phyloP scores from a whole-genome alignment of 2,888 invertebrate species.

The Trachelus iudaicus region DNA sequence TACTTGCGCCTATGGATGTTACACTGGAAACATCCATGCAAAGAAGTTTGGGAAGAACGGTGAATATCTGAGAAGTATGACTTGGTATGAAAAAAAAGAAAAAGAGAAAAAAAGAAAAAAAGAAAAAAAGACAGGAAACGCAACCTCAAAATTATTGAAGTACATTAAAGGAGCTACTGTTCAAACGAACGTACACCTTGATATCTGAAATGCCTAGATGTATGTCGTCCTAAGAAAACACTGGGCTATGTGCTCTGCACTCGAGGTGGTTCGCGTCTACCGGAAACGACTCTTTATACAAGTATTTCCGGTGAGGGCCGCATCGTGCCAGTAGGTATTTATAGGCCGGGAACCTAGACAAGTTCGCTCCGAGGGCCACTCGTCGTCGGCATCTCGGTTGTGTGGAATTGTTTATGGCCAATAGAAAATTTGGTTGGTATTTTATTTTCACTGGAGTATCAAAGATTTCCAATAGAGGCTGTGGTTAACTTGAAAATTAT shows the following conservation, averaged over 20 bases:
- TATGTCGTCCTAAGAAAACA: neutral
- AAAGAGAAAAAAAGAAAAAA: too few relatives aligned
- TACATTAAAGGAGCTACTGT: neutral
- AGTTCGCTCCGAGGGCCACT: neutral
- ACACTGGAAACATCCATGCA: neutral
- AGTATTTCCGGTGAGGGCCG: slow-evolving; percentile 9
- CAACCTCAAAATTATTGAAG: neutral
- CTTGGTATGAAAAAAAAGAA: too few relatives aligned
- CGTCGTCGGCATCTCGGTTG: neutral
- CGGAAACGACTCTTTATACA: slow-evolving; percentile 7
- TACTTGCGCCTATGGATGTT: neutral
- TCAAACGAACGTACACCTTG: neutral
- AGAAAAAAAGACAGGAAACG: neutral
- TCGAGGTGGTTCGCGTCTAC: neutral
- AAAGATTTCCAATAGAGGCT: neutral
- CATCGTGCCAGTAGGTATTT: slow-evolving; percentile 3
- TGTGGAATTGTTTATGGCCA: neutral
- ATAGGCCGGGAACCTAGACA: slow-evolving; percentile 2
- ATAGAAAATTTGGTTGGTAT: neutral
- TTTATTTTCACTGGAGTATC: neutral
- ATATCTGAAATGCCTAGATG: neutral
- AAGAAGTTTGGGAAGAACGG: neutral
- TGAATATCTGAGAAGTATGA: neutral
- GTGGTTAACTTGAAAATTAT: neutral
- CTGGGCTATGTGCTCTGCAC: neutral